These are phyloP conservation scores for Enteromius unitaeniatus DNA, from an alignment of 2,797 vertebrate genomes.

Conservation along the genomic window DNA sequence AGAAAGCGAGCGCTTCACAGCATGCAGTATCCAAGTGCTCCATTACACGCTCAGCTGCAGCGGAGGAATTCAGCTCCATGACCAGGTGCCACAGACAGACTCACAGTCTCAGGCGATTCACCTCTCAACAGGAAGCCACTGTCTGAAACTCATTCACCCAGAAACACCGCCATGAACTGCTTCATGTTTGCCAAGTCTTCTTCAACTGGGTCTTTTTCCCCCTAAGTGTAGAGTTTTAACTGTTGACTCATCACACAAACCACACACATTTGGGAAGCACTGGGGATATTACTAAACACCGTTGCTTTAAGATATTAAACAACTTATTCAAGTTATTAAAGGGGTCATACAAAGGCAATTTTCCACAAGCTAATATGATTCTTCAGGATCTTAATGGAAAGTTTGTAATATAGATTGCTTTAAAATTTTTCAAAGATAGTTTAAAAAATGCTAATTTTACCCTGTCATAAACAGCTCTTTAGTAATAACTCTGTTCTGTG, in stretches of 20 bases:
- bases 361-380: no score
- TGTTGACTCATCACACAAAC: background rate
- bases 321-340: background rate
- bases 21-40: constrained; percentile 63
- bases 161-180: background rate
- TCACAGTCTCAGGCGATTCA: constrained; percentile 12
- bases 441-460: no score
- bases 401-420: no score
- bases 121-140: constrained; percentile 23
- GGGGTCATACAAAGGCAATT: no score
- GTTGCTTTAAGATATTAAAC: background rate
- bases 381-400: no score
- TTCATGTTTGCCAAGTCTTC: background rate
- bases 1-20: constrained; percentile 24
- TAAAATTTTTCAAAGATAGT: no score
- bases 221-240: background rate
- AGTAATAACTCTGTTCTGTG: no score
- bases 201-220: background rate
- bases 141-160: constrained; percentile 21
- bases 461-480: no score
- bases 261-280: background rate
- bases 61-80: constrained; percentile 70
- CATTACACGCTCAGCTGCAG: constrained; percentile 74
- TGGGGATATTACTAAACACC: background rate
- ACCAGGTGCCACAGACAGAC: constrained; percentile 34